Evolutionary conservation across 2,888 invertebrate genomes (phyloP).

Genomic region (Apocheima hispidaria): DNA sequence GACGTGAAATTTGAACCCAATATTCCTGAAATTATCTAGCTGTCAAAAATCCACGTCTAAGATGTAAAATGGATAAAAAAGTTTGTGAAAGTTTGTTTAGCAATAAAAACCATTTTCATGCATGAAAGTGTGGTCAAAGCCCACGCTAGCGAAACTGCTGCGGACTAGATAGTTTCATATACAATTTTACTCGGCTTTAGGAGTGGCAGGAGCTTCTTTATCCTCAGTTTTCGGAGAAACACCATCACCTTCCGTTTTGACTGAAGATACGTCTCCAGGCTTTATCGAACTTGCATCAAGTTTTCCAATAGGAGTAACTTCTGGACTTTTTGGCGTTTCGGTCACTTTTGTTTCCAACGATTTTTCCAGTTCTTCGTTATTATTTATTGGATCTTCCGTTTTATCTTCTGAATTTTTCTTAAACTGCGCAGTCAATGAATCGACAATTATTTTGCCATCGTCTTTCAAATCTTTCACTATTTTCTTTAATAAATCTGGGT

Average conservation of each 20-base stretch:
- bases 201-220: background rate
- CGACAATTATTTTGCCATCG: conserved; percentile 27
- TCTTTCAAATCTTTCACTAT: conserved; percentile 23
- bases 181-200: conserved; percentile 11
- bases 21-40: too few species aligned
- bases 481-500: conserved; percentile 27
- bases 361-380: conserved; percentile 9
- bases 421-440: conserved; percentile 25
- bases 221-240: conserved; percentile 1
- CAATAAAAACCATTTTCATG: too few species aligned
- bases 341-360: background rate
- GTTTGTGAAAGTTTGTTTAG: too few species aligned
- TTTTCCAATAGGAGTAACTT: background rate
- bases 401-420: conserved; percentile 13
- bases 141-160: too few species aligned
- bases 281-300: background rate
- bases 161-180: too few species aligned
- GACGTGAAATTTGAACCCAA: too few species aligned
- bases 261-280: background rate
- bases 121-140: too few species aligned
- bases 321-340: conserved; percentile 1
- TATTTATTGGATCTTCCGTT: background rate
- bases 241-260: background rate
- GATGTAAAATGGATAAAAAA: too few species aligned
- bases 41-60: too few species aligned